Conservation (phyloP, 64 coral and sea anemone species). For the Acropora tenuis region DNA sequence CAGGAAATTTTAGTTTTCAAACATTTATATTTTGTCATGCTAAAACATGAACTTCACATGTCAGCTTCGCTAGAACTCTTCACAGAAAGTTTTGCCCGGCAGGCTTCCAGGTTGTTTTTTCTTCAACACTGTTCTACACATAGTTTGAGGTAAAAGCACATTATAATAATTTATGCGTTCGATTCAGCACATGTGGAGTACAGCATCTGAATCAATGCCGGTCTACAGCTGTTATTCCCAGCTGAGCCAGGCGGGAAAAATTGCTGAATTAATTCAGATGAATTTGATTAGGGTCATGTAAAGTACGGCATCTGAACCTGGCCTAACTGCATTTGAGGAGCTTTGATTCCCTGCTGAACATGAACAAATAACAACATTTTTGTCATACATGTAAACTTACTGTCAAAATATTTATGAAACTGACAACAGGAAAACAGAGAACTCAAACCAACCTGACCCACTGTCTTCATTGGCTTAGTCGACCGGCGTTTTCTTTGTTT, state of each 20-base stretch:
- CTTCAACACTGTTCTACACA: not conserved
- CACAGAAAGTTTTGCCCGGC: not conserved
- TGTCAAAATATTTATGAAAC: constrained; percentile 1
- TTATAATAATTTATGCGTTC: no score
- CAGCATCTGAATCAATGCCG: no score
- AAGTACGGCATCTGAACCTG: no score
- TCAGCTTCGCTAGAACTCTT: not conserved
- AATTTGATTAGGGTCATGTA: no score
- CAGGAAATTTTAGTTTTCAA: not conserved
- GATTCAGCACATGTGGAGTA: no score
- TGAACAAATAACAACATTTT: not conserved
- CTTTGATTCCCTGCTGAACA: not conserved
- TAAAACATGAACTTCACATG: not conserved
- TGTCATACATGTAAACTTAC: not conserved
- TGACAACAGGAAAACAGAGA: not conserved
- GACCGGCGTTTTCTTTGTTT: not conserved
- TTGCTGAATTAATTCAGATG: no score
- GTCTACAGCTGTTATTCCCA: no score
- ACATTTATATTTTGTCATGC: not conserved
- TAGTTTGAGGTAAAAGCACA: not conserved
- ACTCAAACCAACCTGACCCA: not conserved
- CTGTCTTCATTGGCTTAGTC: not conserved
- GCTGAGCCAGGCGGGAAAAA: no score
- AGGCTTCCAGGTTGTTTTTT: not conserved
- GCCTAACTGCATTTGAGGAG: not conserved